Evolutionary conservation across 2,797 vertebrate genomes (phyloP).

Genomic region (Spinibarbus caldwelli): DNA sequence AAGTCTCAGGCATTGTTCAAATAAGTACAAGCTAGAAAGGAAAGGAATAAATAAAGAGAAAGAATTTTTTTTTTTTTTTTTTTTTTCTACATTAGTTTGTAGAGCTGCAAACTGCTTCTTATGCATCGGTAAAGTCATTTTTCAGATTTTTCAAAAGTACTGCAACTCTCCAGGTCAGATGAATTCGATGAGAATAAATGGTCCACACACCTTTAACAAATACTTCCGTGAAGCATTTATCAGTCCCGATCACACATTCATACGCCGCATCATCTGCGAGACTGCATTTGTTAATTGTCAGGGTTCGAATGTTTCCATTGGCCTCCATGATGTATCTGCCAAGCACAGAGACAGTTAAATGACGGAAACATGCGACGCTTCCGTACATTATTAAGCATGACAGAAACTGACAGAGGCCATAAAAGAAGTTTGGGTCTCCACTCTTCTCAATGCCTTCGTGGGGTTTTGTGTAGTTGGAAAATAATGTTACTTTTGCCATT

Average conservation of each 20-base stretch:
- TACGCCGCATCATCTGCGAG: constrained; percentile 90
- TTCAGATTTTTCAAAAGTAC: neutral
- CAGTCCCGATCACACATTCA: constrained; percentile 84
- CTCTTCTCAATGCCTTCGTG: neutral
- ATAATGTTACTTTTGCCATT: neutral
- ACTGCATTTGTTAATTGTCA: constrained; percentile 85
- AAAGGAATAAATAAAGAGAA: too few species aligned
- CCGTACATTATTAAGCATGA: constrained; percentile 41
- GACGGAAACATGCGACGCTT: neutral
- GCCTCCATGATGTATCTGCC: constrained; percentile 87
- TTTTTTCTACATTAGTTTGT: neutral
- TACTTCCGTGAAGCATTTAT: constrained; percentile 88
- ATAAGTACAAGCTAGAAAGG: too few species aligned
- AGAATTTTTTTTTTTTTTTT: too few species aligned
- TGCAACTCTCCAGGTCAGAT: neutral
- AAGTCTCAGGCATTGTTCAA: too few species aligned
- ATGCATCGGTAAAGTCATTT: too few species aligned
- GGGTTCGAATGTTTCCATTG: constrained; percentile 81
- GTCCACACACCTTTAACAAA: constrained; percentile 86
- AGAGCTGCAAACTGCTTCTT: neutral
- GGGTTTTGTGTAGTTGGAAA: neutral
- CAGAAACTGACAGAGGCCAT: neutral
- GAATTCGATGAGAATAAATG: neutral
- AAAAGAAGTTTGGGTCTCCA: neutral
- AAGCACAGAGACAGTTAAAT: constrained; percentile 1